These are phyloP conservation scores for Tetraneura akinire DNA, from an alignment of 1,140 invertebrate genomes.

Conservation along the genomic window DNA sequence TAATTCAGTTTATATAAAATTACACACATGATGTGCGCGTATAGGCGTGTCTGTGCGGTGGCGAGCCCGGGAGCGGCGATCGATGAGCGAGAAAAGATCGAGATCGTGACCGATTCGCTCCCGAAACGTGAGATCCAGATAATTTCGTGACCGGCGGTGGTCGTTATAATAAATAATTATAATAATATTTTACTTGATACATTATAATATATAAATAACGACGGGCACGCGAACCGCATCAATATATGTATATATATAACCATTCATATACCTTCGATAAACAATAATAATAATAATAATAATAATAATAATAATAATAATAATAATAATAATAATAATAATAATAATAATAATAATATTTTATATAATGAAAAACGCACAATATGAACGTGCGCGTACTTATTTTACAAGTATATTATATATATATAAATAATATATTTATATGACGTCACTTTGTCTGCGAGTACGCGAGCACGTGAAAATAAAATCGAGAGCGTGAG, in stretches of 20 bases:
- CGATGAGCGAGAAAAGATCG: not conserved
- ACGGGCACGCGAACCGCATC: not conserved
- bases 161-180: conserved; percentile 6
- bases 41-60: not conserved
- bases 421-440: no score
- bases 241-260: not conserved
- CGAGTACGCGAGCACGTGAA: not conserved
- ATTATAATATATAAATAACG: no score
- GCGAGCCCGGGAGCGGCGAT: not conserved
- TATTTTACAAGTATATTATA: no score
- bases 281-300: conserved; percentile 14
- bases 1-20: no score
- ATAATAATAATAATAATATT: not conserved
- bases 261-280: not conserved
- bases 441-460: conserved; percentile 17
- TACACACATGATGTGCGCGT: no score
- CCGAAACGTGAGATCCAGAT: conserved; percentile 42
- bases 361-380: no score
- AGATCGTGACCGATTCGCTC: conserved; percentile 49
- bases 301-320: not conserved
- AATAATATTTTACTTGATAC: not conserved
- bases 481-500: conserved; percentile 46
- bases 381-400: not conserved
- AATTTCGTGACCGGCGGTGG: conserved; percentile 31
- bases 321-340: conserved; percentile 12